These are phyloP conservation scores for Trematocara variabile DNA, from an alignment of 2,113 vertebrate species.

Conservation along the genomic window DNA sequence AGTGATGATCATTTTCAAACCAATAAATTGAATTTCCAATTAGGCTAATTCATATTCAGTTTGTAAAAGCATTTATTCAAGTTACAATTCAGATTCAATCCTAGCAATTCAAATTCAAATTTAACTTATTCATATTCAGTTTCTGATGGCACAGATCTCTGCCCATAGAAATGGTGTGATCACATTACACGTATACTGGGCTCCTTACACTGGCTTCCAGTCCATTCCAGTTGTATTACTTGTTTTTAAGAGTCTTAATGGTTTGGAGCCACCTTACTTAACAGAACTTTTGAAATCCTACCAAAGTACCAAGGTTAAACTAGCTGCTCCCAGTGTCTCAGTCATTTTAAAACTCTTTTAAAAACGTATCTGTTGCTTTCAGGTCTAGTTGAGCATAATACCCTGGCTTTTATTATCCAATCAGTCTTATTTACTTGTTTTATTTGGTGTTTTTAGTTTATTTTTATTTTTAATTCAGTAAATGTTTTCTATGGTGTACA, in stretches of 20 bases:
- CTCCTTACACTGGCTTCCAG: not conserved
- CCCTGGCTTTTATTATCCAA: not conserved
- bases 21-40: too few species aligned
- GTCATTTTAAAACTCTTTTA: not conserved
- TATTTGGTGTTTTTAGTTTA: not conserved
- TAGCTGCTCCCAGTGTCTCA: not conserved
- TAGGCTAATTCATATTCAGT: too few species aligned
- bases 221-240: not conserved
- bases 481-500: not conserved
- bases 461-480: not conserved
- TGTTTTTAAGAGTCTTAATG: not conserved
- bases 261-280: not conserved
- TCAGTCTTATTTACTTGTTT: not conserved
- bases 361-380: not conserved
- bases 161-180: not conserved
- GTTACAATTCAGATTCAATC: too few species aligned
- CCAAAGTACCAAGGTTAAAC: not conserved
- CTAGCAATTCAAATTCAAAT: too few species aligned
- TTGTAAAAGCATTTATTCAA: too few species aligned
- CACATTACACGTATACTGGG: not conserved
- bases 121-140: too few species aligned
- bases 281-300: not conserved
- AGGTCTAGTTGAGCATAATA: not conserved
- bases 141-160: too few species aligned
- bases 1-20: too few species aligned